Evolutionary conservation across 1,140 invertebrate species (phyloP).

Genomic region (Archegozetes longisetosus): DNA sequence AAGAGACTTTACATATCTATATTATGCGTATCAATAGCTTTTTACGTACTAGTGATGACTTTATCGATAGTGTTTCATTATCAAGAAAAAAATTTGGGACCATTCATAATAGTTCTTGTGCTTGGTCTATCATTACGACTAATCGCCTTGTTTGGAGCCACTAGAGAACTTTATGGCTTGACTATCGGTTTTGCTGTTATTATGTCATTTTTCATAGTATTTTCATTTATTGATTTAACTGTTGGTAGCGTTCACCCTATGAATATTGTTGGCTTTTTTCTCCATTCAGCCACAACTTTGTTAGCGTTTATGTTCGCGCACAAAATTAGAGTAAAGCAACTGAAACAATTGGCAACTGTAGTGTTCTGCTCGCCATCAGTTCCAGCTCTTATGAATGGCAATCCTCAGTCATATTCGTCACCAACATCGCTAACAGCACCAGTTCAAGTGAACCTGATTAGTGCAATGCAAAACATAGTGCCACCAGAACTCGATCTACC

Average conservation of each 20-base stretch:
- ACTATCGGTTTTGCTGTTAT: background rate
- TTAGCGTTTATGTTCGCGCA: background rate
- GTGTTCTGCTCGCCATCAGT: background rate
- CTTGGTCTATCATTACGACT: background rate
- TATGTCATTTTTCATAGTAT: background rate
- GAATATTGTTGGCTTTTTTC: background rate
- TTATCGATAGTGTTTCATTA: background rate
- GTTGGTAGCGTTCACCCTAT: background rate
- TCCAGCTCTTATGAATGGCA: background rate
- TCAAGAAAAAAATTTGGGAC: background rate
- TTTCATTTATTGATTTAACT: background rate
- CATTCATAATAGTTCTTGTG: background rate
- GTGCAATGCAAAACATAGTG: background rate
- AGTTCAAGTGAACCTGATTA: background rate
- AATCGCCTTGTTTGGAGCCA: background rate
- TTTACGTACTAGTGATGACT: background rate
- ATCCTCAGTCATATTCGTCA: background rate
- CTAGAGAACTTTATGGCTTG: background rate
- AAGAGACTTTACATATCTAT: background rate
- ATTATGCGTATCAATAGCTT: background rate
- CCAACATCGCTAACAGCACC: background rate
- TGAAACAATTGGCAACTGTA: background rate
- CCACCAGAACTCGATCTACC: background rate
- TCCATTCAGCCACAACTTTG: background rate
- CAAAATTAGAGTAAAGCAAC: background rate